Evolutionary conservation across 2,797 vertebrate species (phyloP), one percentile per base, ranked within the genome.

Genomic region (Parauchenoglanis punctatus): DNA sequence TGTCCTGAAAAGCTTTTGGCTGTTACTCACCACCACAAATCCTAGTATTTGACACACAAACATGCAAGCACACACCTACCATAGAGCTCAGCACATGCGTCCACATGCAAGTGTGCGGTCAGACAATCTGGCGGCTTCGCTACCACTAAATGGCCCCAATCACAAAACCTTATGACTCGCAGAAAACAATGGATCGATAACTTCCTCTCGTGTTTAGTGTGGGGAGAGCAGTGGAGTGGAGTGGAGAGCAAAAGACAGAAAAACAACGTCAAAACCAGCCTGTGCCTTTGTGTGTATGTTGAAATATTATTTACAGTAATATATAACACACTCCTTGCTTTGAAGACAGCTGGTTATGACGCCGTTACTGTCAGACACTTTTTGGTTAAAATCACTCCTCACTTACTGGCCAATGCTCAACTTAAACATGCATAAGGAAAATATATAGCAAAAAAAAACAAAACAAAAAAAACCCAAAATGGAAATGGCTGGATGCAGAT

Each of bases 131-230:
- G 85, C 88, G 88, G 83, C 88, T 91, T 87, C 56, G 81, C 89
- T 83, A 88, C 87, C 88, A 68, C 89, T 89, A 91, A 91, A 90
- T 88, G 90, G 89, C 89, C 89, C 13, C 90, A 89, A 91, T 91
- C 89, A 91, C 89, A 90, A 87, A 90, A 89, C 89, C 86, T 87
- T 90, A 91, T 83, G 90, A 90, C 86, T 91, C 82, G 82, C 84
- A 80, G 86, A 91, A 87, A 91, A 88, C 85, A 91, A 90, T 83
- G 88, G 90, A 90, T 91, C 89, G 78, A 90, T 91, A 90, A 83
- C 82, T 87, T 87, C 82, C 86, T 83, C 90, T 75, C n/a, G n/a
- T 87, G 76, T 88, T 80, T 46, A 59, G 77, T 86, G 65, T 76
- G 52, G 3, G 6, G 44, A 77, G 72, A 63, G 72, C 72, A 85